Evolutionary conservation across 2,888 invertebrate genomes (phyloP).

Genomic region (Tetropium fuscum): DNA sequence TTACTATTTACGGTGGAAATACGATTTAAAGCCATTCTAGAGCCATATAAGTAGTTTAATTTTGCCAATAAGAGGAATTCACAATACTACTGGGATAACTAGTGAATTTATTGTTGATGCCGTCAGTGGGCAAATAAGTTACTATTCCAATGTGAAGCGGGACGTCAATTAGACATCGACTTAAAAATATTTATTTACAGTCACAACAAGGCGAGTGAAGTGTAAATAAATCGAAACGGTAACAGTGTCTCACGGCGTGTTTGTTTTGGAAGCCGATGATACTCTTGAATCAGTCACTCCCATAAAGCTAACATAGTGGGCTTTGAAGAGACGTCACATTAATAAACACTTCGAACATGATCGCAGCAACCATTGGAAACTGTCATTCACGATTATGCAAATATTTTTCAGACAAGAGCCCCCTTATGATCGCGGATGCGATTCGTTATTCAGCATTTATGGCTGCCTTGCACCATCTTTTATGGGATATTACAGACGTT

Average conservation of each 20-base stretch:
- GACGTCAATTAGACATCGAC: conserved; percentile 11
- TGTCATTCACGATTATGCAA: conserved; percentile 60
- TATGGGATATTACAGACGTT: conserved; percentile 39
- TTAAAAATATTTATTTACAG: conserved; percentile 10
- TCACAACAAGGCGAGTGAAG: conserved; percentile 19
- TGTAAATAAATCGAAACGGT: conserved; percentile 28
- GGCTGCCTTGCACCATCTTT: conserved; percentile 31
- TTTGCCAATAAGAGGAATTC: no score
- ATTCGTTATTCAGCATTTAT: conserved; percentile 39
- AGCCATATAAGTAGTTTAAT: no score
- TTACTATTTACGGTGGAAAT: no score
- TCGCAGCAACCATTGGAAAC: conserved; percentile 51
- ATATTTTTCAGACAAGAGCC: conserved; percentile 49
- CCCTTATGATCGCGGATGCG: conserved; percentile 44
- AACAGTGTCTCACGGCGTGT: conserved; percentile 41
- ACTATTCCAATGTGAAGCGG: background rate
- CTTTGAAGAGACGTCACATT: conserved; percentile 50
- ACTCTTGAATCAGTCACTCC: conserved; percentile 45
- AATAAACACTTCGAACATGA: conserved; percentile 54
- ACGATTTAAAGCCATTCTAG: no score
- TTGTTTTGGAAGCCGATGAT: conserved; percentile 47
- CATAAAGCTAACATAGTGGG: conserved; percentile 47
- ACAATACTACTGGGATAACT: no score
- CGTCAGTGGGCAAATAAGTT: no score
- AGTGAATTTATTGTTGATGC: no score